phyloP scores from a whole-genome alignment of 2,113 vertebrate species.

The Tyto alba region DNA sequence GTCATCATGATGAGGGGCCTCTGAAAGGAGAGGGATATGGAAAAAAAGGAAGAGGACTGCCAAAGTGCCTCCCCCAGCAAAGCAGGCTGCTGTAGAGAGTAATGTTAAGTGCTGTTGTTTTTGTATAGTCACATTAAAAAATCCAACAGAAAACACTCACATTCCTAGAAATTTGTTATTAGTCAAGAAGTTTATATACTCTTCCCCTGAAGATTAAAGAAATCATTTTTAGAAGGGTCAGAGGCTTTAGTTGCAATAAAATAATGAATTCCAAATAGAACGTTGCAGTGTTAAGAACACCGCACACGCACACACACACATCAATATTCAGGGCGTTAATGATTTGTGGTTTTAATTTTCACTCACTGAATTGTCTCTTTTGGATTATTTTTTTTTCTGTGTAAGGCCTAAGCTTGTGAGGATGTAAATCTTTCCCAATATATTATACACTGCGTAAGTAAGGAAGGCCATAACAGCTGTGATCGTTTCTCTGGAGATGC shows the following conservation, averaged over 20 bases:
- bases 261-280: not conserved
- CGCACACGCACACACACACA: not conserved
- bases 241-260: not conserved
- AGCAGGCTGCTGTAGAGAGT: not conserved
- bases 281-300: not conserved
- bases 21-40: conserved; percentile 29
- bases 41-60: conserved; percentile 16
- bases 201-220: conserved; percentile 10
- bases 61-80: conserved; percentile 42
- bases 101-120: conserved; percentile 13
- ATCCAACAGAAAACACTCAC: not conserved
- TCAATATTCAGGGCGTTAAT: not conserved
- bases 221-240: conserved; percentile 1
- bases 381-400: not conserved
- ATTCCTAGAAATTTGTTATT: conserved; percentile 2
- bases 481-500: not conserved
- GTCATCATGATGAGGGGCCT: conserved; percentile 44
- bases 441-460: not conserved
- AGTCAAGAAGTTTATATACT: conserved; percentile 12
- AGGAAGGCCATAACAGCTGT: not conserved
- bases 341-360: not conserved
- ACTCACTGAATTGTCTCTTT: not conserved
- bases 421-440: not conserved
- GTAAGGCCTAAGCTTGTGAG: not conserved
- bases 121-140: not conserved